A percentile compares a stretch with the other conserved stretches of the same genome.
phyloP scores from a whole-genome alignment of 1,140 invertebrate genomes.

The Triops cancriformis region DNA sequence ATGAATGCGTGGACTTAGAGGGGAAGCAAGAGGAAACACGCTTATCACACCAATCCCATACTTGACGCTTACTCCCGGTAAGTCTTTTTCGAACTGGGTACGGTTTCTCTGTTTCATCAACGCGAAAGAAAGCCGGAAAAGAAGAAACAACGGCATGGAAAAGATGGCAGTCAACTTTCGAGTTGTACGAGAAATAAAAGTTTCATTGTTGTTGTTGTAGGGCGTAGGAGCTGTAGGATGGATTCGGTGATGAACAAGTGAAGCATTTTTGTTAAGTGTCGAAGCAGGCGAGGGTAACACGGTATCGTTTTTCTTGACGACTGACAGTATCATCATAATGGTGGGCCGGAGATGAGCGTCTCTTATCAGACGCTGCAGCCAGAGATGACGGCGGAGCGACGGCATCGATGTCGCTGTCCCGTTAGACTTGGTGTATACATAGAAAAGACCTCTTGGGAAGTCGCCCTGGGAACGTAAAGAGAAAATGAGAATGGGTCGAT shows the following conservation, averaged over 20 bases:
- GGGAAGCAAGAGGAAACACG: neutral
- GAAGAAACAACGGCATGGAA: too few relatives aligned
- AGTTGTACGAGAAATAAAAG: neutral
- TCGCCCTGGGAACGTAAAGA: neutral
- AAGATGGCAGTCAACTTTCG: too few relatives aligned
- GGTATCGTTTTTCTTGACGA: neutral
- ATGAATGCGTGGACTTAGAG: neutral
- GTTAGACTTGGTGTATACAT: neutral
- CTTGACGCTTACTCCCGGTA: neutral
- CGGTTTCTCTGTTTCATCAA: neutral
- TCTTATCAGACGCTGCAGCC: neutral
- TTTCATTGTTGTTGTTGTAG: neutral
- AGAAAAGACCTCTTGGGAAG: neutral
- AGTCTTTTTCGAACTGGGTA: neutral
- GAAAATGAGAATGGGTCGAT: conserved; percentile 1
- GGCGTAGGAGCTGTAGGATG: neutral
- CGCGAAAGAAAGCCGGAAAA: neutral
- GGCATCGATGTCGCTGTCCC: neutral
- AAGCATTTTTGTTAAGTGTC: neutral
- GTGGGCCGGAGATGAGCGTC: conserved; percentile 2
- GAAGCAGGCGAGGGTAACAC: neutral
- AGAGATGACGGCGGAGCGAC: neutral
- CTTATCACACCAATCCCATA: conserved; percentile 4
- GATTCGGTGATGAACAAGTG: neutral
- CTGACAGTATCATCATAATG: conserved; percentile 14